phyloP scores from a whole-genome alignment of 1,140 invertebrate genomes.

The Drosophila tristis region DNA sequence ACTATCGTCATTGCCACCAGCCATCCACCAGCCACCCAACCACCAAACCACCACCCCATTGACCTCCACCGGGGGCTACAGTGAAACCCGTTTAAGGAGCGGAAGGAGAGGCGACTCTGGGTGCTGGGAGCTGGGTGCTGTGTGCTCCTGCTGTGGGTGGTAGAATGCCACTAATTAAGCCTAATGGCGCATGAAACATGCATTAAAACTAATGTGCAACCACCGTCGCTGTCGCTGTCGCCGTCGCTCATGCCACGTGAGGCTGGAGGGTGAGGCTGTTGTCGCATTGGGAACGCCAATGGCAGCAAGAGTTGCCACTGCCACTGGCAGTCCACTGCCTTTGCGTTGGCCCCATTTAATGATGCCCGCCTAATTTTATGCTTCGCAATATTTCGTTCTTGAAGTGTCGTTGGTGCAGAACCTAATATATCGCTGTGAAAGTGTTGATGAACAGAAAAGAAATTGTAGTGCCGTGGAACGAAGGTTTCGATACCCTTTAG shows the following conservation, averaged over 20 bases:
- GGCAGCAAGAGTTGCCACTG: slow-evolving; percentile 18
- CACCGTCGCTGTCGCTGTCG: slow-evolving; percentile 42
- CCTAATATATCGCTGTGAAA: not conserved
- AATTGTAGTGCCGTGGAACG: not conserved
- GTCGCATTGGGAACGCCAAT: slow-evolving; percentile 23
- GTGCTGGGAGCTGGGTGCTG: no score
- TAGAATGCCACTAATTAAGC: slow-evolving; percentile 75
- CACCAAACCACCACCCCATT: not conserved
- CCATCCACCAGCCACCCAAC: no score
- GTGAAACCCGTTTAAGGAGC: slow-evolving; percentile 62
- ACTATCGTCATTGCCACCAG: not conserved
- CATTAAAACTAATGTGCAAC: slow-evolving; percentile 80
- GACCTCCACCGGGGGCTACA: slow-evolving; percentile 38
- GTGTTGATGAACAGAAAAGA: slow-evolving; percentile 20
- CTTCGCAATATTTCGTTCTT: slow-evolving; percentile 54
- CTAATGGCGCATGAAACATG: slow-evolving; percentile 82
- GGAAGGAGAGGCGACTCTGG: not conserved
- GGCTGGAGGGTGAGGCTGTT: not conserved
- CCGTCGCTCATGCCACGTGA: slow-evolving; percentile 1
- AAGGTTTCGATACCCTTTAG: not conserved
- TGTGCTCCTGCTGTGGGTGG: not conserved
- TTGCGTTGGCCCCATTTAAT: slow-evolving; percentile 44
- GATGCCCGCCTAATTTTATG: slow-evolving; percentile 70
- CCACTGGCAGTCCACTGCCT: not conserved
- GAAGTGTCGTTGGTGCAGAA: slow-evolving; percentile 11